Conservation (phyloP, 2,888 invertebrate species). For the Cyclophora albipunctata region DNA sequence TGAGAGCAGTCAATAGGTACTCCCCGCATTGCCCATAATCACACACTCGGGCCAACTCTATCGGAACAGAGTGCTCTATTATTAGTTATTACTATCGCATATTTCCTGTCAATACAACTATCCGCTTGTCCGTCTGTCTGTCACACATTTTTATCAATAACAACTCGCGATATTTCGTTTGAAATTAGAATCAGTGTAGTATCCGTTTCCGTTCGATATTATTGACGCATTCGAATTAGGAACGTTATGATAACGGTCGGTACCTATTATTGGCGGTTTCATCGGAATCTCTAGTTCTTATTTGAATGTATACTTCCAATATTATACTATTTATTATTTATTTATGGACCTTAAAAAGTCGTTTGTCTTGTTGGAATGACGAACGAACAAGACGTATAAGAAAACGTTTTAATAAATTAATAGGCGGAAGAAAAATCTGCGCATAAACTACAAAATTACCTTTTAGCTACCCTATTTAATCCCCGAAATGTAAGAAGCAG, state of each 20-base stretch:
- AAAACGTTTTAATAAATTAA: slow-evolving; percentile 11
- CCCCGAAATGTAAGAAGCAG: slow-evolving; percentile 22
- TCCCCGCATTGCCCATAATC: slow-evolving; percentile 10
- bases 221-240: slow-evolving; percentile 60
- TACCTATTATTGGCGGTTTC: slow-evolving; percentile 21
- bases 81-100: slow-evolving; percentile 57
- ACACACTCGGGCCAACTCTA: slow-evolving; percentile 1
- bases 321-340: not conserved
- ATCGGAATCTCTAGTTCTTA: slow-evolving; percentile 13
- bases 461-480: slow-evolving; percentile 22
- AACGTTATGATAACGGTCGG: slow-evolving; percentile 56
- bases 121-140: slow-evolving; percentile 28
- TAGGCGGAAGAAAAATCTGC: slow-evolving; percentile 10
- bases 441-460: slow-evolving; percentile 20
- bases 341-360: too few species aligned
- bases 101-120: slow-evolving; percentile 70
- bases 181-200: slow-evolving; percentile 73
- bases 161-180: slow-evolving; percentile 68
- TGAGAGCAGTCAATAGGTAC: too few species aligned
- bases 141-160: slow-evolving; percentile 69
- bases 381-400: not conserved
- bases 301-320: slow-evolving; percentile 12
- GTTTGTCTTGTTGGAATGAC: too few species aligned
- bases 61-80: slow-evolving; percentile 26
- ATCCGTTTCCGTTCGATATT: slow-evolving; percentile 73